Evolutionary conservation across 2,797 vertebrate species (phyloP).

Genomic region (Cyprinella venusta): DNA sequence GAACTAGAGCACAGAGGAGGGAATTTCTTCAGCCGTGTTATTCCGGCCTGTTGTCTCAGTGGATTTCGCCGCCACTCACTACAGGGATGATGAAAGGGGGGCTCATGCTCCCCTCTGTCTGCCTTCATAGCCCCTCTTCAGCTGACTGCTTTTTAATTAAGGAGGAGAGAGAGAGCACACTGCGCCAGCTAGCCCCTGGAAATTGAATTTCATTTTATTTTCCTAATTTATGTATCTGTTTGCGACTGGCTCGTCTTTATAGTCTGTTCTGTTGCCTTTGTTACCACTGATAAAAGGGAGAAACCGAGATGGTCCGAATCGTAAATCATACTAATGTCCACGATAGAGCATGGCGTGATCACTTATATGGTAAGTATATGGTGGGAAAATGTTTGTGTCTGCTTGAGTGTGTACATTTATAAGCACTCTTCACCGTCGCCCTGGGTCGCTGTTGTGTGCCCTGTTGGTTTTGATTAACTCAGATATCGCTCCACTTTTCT

Average conservation of each 20-base stretch:
- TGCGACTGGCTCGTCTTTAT: conserved; percentile 51
- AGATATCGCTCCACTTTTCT: conserved; percentile 11
- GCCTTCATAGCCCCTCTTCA: conserved; percentile 52
- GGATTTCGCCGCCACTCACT: conserved; percentile 46
- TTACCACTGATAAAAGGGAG: conserved; percentile 23
- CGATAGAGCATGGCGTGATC: neutral
- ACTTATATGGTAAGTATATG: neutral
- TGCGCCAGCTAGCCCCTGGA: conserved; percentile 59
- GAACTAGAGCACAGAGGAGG: conserved; percentile 39
- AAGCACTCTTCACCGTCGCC: neutral
- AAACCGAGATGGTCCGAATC: conserved; percentile 20
- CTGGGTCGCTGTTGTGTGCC: conserved; percentile 3
- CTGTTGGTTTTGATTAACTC: conserved; percentile 40
- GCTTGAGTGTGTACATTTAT: conserved; percentile 16
- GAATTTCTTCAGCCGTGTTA: conserved; percentile 38
- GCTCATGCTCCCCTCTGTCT: conserved; percentile 36
- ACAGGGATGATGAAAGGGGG: conserved; percentile 42
- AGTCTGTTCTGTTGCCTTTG: conserved; percentile 53
- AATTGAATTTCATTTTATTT: conserved; percentile 62
- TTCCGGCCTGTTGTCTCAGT: conserved; percentile 41
- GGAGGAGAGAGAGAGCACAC: conserved; percentile 41
- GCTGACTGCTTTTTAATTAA: conserved; percentile 65
- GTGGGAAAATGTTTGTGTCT: conserved; percentile 20
- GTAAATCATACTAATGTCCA: conserved; percentile 24
- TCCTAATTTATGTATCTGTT: conserved; percentile 62